Conservation (phyloP, 2,113 vertebrate genomes). For the Anser cygnoides region DNA sequence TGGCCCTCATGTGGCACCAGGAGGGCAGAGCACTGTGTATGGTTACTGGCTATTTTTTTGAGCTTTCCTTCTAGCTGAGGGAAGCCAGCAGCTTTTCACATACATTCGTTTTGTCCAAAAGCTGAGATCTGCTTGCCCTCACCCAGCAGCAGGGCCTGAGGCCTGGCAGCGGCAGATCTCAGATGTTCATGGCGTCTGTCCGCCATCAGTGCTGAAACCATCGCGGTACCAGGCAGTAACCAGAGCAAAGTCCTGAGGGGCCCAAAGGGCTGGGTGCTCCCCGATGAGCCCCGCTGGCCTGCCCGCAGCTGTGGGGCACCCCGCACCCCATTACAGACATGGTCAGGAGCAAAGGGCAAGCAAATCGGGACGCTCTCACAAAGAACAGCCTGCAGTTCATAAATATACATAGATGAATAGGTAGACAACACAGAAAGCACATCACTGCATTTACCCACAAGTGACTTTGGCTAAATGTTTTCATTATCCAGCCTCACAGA, state of each 20-base stretch:
- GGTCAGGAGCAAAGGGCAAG: neutral
- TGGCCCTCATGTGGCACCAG: neutral
- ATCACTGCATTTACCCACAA: neutral
- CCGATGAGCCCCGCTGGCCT: neutral
- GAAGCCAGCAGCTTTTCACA: neutral
- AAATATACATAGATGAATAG: neutral
- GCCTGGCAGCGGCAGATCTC: neutral
- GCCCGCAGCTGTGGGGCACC: neutral
- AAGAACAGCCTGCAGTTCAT: neutral
- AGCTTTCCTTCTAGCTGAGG: neutral
- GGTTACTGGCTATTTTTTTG: too few relatives aligned
- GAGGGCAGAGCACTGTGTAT: neutral
- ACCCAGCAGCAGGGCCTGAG: neutral
- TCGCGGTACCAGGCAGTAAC: neutral
- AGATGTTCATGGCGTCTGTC: accelerated
- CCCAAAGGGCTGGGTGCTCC: neutral
- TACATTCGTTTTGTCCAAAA: neutral
- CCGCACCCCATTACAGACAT: neutral
- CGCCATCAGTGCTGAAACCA: neutral
- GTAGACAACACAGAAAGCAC: neutral
- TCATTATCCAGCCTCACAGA: neutral
- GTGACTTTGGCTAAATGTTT: neutral
- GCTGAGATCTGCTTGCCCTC: neutral
- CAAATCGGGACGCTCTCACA: neutral
- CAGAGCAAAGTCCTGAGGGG: neutral